Base-by-base conservation (phyloP, 2,888 invertebrate genomes). In the Noctuana brunneofusca region DNA sequence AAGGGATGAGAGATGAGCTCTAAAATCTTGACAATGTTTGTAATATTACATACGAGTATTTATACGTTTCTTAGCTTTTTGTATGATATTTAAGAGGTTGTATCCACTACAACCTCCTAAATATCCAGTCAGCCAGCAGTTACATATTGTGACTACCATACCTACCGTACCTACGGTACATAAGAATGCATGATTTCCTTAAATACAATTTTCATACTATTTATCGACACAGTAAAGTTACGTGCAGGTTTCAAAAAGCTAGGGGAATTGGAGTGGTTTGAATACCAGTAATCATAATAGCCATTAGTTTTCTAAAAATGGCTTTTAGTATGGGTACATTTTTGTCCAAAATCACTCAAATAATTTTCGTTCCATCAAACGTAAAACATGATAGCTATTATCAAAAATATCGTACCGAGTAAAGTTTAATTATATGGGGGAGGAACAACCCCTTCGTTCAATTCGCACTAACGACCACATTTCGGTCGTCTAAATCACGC, bases 381-480 rank as follows among this genome's bases (percentile, higher is more conserved):
- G 62, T 65, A 64, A 69, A 69, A 69, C 64, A 65, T 65, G 70
- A 71, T 73, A 71, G 66, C 68, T 64, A 69, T 71, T 75, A 73
- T 72, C 72, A 71, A 78, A 78, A 80, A 74, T 70, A 72, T 73
- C 69, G 66, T 70, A 62, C 60, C 69, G 70, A 74, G 76, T 79
- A 79, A 83, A 83, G 83, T 87, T 87, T 85, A 85, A 86, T 87
- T 81, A 83, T 80, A 79, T 81, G 75, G 80, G 84, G 85, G 83
- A 75, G 76, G 74, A 78, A 72, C 77, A 75, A 76, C 86, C 87
- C 86, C 84, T 86, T 81, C 80, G 81, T 83, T 83, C 82, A 83
- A 83, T 83, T 81, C 83, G 72, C 81, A 84, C 83, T 88, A 87
- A 87, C 87, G 88, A 86, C 86, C 84, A 80, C 87, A 86, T 86